Evolutionary conservation across 1,140 invertebrate genomes (phyloP), one percentile per base, ranked within the genome.

Genomic region (Brachystomella parvula): DNA sequence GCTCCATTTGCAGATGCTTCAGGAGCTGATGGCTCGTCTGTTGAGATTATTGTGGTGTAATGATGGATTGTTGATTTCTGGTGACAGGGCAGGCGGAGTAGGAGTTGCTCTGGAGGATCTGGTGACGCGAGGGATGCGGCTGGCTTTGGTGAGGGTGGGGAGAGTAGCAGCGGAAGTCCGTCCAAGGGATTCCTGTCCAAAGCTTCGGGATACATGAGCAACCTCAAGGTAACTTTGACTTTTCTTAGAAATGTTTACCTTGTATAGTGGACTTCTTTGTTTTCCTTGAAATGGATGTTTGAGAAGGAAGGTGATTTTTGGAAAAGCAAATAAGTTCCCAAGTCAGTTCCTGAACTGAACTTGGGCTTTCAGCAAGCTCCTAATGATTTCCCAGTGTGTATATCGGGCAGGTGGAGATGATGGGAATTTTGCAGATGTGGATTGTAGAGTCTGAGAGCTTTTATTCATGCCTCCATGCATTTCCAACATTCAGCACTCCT

Each of bases 141-240:
- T 3, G 70, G 66, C 26, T 53, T 24, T 17, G 49, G 49, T 3
- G 49, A 53, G 9, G 49, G 24, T 6, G 49, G 21, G 19, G 30
- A 29, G 28, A 57, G 53, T 21, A 35, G 30, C 29, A 60, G 6
- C 58, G 33, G 58, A 32, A 67, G 65, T 59, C 70, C 70, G 39
- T 72, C 70, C 33, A 66, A 58, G 44, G 47, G 59, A 28, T 66
- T 72, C 33, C 62, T 72, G 56, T 64, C 70, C 63, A 63, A 62
- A 49, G 70, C 70, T 21, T 44, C 64, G 2, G 67, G 67, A 26
- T 72, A 72, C 58, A 62, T 72, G 33, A 67, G 64, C 3, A 67
- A 72, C 61, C 33, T 72, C 19, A 72, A 69, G 65, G 70, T 72
- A 66, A 29, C 6, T 31, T 33, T 19, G 12, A 31, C 19, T 44